Conservation (phyloP, 2,888 invertebrate species). For the Tholera decimalis region DNA sequence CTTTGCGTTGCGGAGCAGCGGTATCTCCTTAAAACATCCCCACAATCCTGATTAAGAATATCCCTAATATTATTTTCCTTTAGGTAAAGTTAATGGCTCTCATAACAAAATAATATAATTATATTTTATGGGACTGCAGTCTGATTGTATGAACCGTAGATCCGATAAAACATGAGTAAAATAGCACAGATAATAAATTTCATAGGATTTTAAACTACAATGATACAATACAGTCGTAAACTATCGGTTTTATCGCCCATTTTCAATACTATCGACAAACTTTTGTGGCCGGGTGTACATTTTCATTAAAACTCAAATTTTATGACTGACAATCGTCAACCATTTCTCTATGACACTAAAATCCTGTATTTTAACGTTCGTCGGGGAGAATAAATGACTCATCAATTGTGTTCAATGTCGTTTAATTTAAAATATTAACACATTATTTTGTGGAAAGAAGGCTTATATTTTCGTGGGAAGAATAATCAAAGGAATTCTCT, state of each 20-base stretch:
- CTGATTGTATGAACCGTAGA: slow-evolving; percentile 24
- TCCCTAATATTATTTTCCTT: background rate
- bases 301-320: slow-evolving; percentile 48
- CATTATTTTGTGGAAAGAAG: too few species aligned
- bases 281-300: slow-evolving; percentile 28
- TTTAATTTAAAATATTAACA: too few species aligned
- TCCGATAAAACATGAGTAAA: slow-evolving; percentile 32
- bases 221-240: slow-evolving; percentile 42
- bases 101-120: slow-evolving; percentile 3
- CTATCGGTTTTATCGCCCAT: slow-evolving; percentile 42
- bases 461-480: too few species aligned
- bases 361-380: background rate
- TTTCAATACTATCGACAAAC: slow-evolving; percentile 41
- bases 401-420: background rate
- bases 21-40: too few species aligned
- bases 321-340: slow-evolving; percentile 19
- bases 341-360: background rate
- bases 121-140: slow-evolving; percentile 18
- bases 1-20: too few species aligned
- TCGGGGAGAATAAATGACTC: background rate
- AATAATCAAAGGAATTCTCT: too few species aligned
- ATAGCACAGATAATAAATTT: slow-evolving; percentile 32
- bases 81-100: background rate
- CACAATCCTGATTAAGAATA: too few species aligned
- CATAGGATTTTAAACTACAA: slow-evolving; percentile 45